Evolutionary conservation across 2,113 vertebrate species (phyloP).

Genomic region (Pangasianodon hypophthalmus): DNA sequence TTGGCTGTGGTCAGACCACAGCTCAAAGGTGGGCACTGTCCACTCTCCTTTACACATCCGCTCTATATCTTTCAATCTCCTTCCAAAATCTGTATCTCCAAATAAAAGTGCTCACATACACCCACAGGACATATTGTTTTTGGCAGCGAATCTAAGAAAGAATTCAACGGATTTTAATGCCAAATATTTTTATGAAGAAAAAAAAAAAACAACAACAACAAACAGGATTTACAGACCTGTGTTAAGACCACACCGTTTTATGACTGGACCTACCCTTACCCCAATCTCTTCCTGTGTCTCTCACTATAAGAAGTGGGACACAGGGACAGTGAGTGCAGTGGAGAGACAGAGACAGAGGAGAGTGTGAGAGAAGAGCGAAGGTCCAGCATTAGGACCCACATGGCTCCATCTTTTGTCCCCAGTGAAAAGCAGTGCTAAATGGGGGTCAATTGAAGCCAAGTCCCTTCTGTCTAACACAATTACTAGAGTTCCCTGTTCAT

Average conservation of each 20-base stretch:
- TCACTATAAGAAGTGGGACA: background rate
- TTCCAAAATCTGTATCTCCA: background rate
- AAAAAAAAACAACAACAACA: background rate
- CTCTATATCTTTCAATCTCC: background rate
- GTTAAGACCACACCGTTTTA: conserved; percentile 9
- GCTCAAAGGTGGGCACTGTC: conserved; percentile 30
- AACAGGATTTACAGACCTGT: background rate
- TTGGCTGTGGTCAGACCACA: conserved; percentile 9
- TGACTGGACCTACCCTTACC: background rate
- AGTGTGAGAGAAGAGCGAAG: conserved; percentile 59
- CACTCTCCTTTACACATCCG: background rate
- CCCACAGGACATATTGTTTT: background rate
- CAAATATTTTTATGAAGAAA: background rate
- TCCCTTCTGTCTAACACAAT: conserved; percentile 73
- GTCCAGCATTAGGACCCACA: conserved; percentile 76
- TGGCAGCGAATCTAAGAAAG: background rate
- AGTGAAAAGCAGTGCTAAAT: conserved; percentile 73
- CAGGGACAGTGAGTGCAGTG: background rate
- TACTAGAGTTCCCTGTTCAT: conserved; percentile 61
- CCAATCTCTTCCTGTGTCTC: background rate
- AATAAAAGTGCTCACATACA: background rate
- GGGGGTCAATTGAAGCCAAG: conserved; percentile 78
- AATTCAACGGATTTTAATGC: background rate
- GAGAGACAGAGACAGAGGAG: conserved; percentile 15
- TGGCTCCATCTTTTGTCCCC: conserved; percentile 75